phyloP scores from a whole-genome alignment of 2,113 vertebrate species.

The Sinocyclocheilus anophthalmus region DNA sequence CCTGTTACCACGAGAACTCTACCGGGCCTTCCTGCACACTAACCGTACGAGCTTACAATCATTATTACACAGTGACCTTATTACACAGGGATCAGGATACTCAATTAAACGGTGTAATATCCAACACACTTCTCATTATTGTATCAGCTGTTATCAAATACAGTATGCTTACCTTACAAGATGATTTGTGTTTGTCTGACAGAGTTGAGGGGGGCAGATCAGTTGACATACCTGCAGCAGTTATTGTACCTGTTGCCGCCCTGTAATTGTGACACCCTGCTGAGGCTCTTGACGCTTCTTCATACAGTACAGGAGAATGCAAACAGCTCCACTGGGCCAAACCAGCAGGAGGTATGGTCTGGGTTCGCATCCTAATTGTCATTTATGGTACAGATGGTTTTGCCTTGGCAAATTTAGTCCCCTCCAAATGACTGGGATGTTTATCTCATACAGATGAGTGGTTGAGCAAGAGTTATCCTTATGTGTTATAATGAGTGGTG shows the following conservation, averaged over 20 bases:
- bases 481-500: neutral
- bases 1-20: constrained; percentile 85
- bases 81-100: neutral
- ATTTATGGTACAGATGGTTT: constrained; percentile 72
- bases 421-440: neutral
- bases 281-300: constrained; percentile 83
- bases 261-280: constrained; percentile 89
- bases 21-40: constrained; percentile 86
- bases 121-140: neutral
- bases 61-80: neutral
- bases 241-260: constrained; percentile 89
- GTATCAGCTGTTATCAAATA: neutral
- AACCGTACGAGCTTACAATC: constrained; percentile 72
- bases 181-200: neutral
- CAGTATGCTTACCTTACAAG: neutral
- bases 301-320: constrained; percentile 81
- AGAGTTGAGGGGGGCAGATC: constrained; percentile 79
- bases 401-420: neutral
- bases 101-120: neutral
- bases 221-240: constrained; percentile 82
- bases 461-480: neutral
- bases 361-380: neutral
- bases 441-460: neutral
- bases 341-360: constrained; percentile 78
- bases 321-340: constrained; percentile 73